Percentiles rank a stretch among this genome's conserved stretches.
phyloP scores from a whole-genome alignment of 2,888 invertebrate genomes.

The Lycia hirtaria region DNA sequence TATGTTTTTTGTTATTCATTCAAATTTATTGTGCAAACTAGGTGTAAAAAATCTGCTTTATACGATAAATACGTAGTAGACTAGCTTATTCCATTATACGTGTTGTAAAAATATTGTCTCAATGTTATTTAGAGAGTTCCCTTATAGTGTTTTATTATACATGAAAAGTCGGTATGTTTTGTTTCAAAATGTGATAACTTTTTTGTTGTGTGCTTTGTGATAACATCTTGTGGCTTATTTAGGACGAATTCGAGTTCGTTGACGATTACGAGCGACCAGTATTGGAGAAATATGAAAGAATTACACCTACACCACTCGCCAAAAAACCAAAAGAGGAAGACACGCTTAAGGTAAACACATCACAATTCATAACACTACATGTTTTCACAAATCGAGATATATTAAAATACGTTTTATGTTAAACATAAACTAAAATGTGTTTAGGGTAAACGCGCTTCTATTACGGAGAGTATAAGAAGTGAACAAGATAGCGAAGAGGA shows the following conservation, averaged over 20 bases:
- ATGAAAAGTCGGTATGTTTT: background rate
- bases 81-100: constrained; percentile 3
- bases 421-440: constrained; percentile 4
- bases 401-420: background rate
- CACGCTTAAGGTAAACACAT: constrained; percentile 76
- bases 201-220: constrained; percentile 61
- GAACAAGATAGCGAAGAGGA: constrained; percentile 78
- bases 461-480: constrained; percentile 76
- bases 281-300: constrained; percentile 89
- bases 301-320: constrained; percentile 81
- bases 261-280: constrained; percentile 92
- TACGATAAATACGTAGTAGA: constrained; percentile 2
- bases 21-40: background rate
- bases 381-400: background rate
- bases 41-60: constrained; percentile 20
- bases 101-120: constrained; percentile 13
- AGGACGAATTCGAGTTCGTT: constrained; percentile 81
- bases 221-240: constrained; percentile 72
- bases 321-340: constrained; percentile 81
- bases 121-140: constrained; percentile 4
- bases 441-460: constrained; percentile 76
- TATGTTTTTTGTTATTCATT: constrained; percentile 44
- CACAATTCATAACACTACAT: constrained; percentile 55
- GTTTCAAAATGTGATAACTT: constrained; percentile 39
- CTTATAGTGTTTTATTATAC: background rate